A percentile compares a stretch with the other conserved stretches of the same genome.
These are phyloP conservation scores for Cylindroiulus punctatus DNA, from an alignment of 2,888 invertebrate species.

Conservation along the genomic window DNA sequence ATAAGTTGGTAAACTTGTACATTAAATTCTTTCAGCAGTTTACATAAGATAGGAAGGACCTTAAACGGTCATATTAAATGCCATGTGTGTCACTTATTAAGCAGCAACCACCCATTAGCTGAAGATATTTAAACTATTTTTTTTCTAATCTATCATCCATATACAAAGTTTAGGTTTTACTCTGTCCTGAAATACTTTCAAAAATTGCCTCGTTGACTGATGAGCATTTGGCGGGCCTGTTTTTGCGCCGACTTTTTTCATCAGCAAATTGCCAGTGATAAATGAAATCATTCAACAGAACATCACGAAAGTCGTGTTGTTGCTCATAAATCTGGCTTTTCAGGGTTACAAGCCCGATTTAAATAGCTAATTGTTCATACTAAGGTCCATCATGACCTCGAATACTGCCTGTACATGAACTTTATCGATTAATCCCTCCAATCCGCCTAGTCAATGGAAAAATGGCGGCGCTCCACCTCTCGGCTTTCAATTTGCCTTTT, in stretches of 20 bases:
- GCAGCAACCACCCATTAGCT: no score
- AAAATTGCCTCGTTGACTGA: constrained; percentile 15
- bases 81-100: no score
- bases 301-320: neutral
- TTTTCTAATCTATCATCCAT: neutral
- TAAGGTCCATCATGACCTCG: neutral
- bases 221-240: neutral
- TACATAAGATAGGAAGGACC: no score
- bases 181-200: neutral
- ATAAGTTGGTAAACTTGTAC: no score
- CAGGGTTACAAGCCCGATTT: neutral
- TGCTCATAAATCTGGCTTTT: neutral
- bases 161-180: neutral
- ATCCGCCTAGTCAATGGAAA: neutral
- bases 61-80: no score
- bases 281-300: neutral
- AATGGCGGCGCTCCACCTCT: constrained; percentile 15
- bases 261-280: neutral
- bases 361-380: neutral
- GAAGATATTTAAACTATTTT: no score
- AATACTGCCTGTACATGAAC: neutral
- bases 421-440: constrained; percentile 8
- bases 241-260: neutral
- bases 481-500: constrained; percentile 16
- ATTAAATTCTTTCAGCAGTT: no score